Base-by-base conservation (phyloP, 2,888 invertebrate species). In the Laspeyria flexula region DNA sequence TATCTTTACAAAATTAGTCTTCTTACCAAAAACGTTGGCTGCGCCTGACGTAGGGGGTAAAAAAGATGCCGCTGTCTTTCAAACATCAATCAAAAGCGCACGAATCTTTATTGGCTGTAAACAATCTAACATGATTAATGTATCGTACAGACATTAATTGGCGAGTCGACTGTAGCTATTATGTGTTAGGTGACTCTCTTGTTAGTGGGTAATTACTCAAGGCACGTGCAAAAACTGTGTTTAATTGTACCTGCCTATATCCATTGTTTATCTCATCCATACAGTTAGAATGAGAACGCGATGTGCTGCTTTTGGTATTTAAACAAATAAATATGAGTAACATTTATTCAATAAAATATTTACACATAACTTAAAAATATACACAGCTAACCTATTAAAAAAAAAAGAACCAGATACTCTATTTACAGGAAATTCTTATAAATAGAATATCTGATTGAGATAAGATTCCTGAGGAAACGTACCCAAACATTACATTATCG, bases 71-170 rank as follows among this genome's bases (percentile, higher is more conserved):
- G 63, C 49, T 25, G 43, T 34, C 15, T 43, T 15, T 44, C 10
- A 21, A 13, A 25, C 72, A 78, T 78, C 70, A 71, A 71, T 73
- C 75, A 75, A 53, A 54, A 21, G 29, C 55, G 47, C 64, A 65
- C 53, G 61, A 58, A 65, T 58, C 56, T 53, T 45, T 64, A 67
- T 64, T 61, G 61, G 62, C 62, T 62, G 61, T 61, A 46, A 57
- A 61, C 43, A 53, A 25, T 7, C 25, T 60, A 65, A 51, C 58
- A 65, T 83, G 85, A 85, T 85, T 81, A 78, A 84, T 84, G 76
- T 69, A 73, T 78, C 69, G 62, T 61, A 59, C 60, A 55, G 67
- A 70, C 65, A 64, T 74, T 83, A 81, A 81, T 81, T 77, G 55
- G 71, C 61, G 43, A 39, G 47, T 46, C 49, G 49, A 61, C 61